Conservation (phyloP, 1,140 invertebrate genomes). For the Spodoptera litura region DNA sequence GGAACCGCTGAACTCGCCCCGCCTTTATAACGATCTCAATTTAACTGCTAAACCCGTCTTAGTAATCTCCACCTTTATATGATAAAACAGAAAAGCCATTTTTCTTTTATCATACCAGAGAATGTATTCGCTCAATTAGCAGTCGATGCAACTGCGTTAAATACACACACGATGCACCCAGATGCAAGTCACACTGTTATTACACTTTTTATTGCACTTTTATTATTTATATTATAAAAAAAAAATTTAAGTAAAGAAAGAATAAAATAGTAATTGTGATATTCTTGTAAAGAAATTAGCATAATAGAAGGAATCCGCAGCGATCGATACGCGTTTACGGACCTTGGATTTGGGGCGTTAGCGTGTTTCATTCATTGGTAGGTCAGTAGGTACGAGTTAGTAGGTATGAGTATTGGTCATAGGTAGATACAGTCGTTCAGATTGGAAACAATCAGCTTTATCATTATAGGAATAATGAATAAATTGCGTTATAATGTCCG, state of each 20-base stretch:
- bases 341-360: conserved; percentile 16
- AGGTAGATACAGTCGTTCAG: no score
- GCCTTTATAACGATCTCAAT: conserved; percentile 52
- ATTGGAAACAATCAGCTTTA: no score
- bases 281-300: neutral
- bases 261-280: no score
- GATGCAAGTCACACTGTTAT: no score
- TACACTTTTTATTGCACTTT: no score
- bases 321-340: neutral
- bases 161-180: neutral
- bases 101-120: neutral
- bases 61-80: conserved; percentile 37
- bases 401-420: no score
- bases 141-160: neutral
- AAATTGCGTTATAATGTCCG: no score
- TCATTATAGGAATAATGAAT: no score
- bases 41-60: conserved; percentile 40
- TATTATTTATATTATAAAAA: no score
- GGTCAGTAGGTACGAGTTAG: no score
- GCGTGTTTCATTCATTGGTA: neutral
- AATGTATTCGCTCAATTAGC: neutral
- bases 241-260: no score
- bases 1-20: conserved; percentile 46
- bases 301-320: neutral
- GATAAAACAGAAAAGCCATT: neutral